Percentiles rank a stretch among this genome's conserved stretches.
phyloP scores from a whole-genome alignment of 2,888 invertebrate species.

The Meandrusa payeni region DNA sequence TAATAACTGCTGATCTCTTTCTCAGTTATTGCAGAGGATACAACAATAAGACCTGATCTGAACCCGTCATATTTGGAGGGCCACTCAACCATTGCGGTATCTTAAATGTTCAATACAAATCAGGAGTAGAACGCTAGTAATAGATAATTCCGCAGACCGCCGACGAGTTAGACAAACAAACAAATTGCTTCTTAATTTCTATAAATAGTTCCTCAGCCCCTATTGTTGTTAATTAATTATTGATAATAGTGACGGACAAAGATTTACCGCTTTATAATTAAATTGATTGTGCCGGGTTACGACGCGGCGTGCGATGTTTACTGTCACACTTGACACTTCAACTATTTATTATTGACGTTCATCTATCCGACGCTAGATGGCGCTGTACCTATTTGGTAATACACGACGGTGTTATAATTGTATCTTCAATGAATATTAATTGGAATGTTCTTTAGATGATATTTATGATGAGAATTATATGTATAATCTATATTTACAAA shows the following conservation, averaged over 20 bases:
- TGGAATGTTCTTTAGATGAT: no score
- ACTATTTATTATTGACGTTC: conserved; percentile 19
- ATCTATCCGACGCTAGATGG: conserved; percentile 50
- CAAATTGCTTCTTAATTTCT: conserved; percentile 15
- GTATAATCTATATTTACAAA: no score
- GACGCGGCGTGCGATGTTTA: conserved; percentile 19
- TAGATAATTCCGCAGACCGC: neutral
- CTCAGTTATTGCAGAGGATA: no score
- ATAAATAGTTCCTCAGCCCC: conserved; percentile 23
- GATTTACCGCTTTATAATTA: conserved; percentile 34
- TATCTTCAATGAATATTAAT: no score
- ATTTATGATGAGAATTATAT: no score
- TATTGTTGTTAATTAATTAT: conserved; percentile 34
- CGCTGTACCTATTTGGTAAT: conserved; percentile 34
- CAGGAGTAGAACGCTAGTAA: no score
- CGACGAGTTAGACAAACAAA: conserved; percentile 3
- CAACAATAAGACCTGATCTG: no score
- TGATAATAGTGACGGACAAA: conserved; percentile 30
- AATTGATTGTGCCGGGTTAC: conserved; percentile 26
- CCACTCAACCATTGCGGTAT: no score
- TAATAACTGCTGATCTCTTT: no score
- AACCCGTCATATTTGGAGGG: no score
- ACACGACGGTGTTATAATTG: no score
- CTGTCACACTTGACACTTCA: conserved; percentile 19
- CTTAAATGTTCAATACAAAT: no score